phyloP scores from a whole-genome alignment of 2,888 invertebrate species.

The Aleiodes alternator region DNA sequence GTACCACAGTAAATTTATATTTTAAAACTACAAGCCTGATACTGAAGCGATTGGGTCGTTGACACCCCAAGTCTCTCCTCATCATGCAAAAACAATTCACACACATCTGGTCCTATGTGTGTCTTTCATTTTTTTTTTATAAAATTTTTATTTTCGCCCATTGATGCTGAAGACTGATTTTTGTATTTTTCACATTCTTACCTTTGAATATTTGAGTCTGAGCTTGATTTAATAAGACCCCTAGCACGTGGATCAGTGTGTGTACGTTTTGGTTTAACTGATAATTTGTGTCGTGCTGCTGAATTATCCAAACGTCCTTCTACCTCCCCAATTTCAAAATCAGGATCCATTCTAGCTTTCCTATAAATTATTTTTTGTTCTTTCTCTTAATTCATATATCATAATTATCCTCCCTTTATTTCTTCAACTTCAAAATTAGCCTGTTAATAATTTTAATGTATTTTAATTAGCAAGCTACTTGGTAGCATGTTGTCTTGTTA shows the following conservation, averaged over 20 bases:
- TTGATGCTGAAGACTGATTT: conserved; percentile 21
- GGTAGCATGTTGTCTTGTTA: neutral
- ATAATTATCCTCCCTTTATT: neutral
- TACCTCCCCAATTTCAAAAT: conserved; percentile 79
- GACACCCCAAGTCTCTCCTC: conserved; percentile 33
- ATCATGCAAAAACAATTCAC: neutral
- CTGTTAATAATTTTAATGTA: neutral
- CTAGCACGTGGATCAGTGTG: conserved; percentile 78
- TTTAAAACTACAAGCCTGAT: conserved; percentile 26
- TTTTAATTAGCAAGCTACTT: conserved; percentile 6
- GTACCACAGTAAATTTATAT: conserved; percentile 46
- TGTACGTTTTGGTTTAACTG: conserved; percentile 84
- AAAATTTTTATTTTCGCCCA: conserved; percentile 22
- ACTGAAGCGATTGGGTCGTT: conserved; percentile 43
- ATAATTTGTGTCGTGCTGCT: conserved; percentile 85
- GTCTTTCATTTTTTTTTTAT: conserved; percentile 27
- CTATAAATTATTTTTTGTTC: conserved; percentile 60
- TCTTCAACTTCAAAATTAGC: neutral
- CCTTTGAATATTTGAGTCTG: conserved; percentile 64
- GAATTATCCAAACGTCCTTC: conserved; percentile 82
- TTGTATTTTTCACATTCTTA: conserved; percentile 51
- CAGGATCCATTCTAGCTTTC: conserved; percentile 77
- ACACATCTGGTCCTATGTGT: neutral
- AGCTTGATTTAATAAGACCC: conserved; percentile 61
- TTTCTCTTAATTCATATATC: conserved; percentile 31